Evolutionary conservation across 2,888 invertebrate species (phyloP), one percentile per base, ranked within the genome.

Genomic region (Cantharis lateralis): DNA sequence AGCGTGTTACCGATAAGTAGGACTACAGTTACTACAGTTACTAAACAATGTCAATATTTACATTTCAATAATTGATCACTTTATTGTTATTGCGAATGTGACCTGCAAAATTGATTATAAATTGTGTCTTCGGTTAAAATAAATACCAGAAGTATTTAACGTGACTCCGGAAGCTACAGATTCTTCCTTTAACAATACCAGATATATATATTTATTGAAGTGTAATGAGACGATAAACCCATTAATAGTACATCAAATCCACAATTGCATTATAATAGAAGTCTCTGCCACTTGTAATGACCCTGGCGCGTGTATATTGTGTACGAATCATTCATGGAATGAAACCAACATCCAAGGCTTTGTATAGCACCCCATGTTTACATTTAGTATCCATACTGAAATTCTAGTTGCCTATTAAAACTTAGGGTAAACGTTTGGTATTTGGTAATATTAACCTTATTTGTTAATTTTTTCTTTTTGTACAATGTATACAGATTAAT

Each of bases 361-460:
- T 80, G 76, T 79, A 75, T 80, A 79, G 81, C 82, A 83, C 84
- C 84, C 84, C 78, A 81, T 86, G 85, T 86, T 86, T 87, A 86
- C 86, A 85, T 85, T 85, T 82, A 78, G 82, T 82, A 81, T 85
- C 82, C 82, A 84, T 85, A 85, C 84, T 85, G 82, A 82, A 85
- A 85, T 85, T 86, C 86, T 87, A 86, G 84, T 83, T 84, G 82
- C 80, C 82, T 84, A 83, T 84, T 86, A 85, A 86, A 85, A 84
- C 85, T 81, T 83, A 83, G 83, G 84, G 79, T 75, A 78, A 80
- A 78, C 80, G 76, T 63, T 69, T 32, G 24, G 20, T 71, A 71
- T 63, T 69, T 32, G 24, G 15, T 68, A 71, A 71, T 70, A 24
- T 71, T 26, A 64, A 18, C 18, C 15, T 15, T 48, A n/a, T 24